Percentiles rank a stretch among this genome's conserved stretches.
Evolutionary conservation across 2,797 vertebrate species (phyloP).

Genomic region (Syncerus caffer): DNA sequence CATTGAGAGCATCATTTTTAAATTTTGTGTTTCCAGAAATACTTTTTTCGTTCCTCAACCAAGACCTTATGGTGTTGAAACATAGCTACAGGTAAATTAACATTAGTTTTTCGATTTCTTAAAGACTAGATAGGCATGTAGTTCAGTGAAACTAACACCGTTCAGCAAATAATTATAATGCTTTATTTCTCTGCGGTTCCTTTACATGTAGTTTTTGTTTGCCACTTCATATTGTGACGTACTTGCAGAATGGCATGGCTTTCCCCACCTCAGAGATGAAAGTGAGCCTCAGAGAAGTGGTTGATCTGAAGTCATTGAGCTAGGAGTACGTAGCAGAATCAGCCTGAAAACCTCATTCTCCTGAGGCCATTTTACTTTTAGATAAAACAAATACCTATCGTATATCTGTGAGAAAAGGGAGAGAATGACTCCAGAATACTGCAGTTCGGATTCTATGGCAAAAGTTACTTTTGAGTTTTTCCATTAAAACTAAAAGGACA

Average conservation of each 20-base stretch:
- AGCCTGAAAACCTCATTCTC: not conserved
- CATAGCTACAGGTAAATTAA: not conserved
- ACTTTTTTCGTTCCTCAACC: not conserved
- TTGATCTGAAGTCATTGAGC: not conserved
- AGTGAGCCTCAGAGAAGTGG: not conserved
- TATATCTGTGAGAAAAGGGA: not conserved
- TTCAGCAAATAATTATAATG: not conserved
- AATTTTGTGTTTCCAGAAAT: not conserved
- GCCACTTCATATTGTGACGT: not conserved
- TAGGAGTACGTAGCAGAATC: not conserved
- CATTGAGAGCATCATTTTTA: not conserved
- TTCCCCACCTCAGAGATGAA: not conserved
- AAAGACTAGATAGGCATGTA: not conserved
- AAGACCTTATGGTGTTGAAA: not conserved
- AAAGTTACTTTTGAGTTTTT: not conserved
- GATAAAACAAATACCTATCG: not conserved
- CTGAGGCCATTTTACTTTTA: not conserved
- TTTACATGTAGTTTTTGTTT: not conserved
- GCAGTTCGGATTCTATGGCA: not conserved
- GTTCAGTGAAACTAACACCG: not conserved
- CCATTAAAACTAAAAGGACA: not conserved
- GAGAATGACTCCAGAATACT: not conserved
- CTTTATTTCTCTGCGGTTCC: not conserved
- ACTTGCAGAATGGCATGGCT: not conserved
- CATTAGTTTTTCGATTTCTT: slow-evolving; percentile 14